Evolutionary conservation across 2,113 vertebrate species (phyloP), one percentile per base, ranked within the genome.

Genomic region (Rissa tridactyla): DNA sequence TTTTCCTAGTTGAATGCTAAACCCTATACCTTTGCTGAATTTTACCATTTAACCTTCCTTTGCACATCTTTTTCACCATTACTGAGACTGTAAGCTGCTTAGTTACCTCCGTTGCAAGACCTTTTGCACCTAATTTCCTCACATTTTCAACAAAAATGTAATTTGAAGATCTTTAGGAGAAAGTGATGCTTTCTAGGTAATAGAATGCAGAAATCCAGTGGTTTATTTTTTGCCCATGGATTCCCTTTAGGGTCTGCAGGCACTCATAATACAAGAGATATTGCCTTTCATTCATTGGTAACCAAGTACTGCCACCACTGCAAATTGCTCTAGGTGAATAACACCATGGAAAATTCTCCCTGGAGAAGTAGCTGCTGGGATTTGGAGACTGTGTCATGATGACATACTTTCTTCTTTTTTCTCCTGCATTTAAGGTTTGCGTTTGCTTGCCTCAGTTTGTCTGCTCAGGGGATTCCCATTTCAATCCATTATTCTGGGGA

Each of bases 201-300:
- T 10, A 71, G 49, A 88, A 78, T 68, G 76, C 18, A 94, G 80
- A 80, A 82, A 96, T 72, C 54, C 38, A 70, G 61, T 71, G 51
- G 15, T 60, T 95, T 84, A 25, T 61, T 78, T 94, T 82, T 88
- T 80, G 8, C 64, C 76, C 71, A 86, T 64, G 64, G 65, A 83
- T 78, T 91, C 68, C 34, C 52, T 94, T 83, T 77, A 82, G 34
- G 70, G 52, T 95, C 78, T 96, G 42, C 64, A 93, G 65, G 88
- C 47, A 38, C 70, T 97, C 40, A 11, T 68, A 92, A 65, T 47
- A 86, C 46, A 57, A 52, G 38, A 93, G 57, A 96, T 49, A 73
- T 54, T 81, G 69, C 58, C 93, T 87, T 91, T 93, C 7, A 17
- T 73, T 94, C 88, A 64, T 4, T 11, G 16, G 15, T 42, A 72